Conservation (phyloP, 2,113 vertebrate species). For the Ciconia maguari region DNA sequence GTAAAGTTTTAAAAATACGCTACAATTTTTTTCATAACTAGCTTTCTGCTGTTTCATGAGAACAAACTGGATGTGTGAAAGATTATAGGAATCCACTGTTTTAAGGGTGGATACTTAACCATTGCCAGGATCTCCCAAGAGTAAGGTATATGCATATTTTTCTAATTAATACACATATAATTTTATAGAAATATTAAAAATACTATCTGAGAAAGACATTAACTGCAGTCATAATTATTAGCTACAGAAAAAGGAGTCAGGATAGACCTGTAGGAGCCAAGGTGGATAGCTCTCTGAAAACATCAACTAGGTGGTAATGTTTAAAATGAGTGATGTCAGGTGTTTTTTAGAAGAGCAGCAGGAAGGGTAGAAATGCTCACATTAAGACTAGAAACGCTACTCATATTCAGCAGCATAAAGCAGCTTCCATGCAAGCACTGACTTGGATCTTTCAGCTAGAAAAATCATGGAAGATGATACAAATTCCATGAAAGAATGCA, state of each 20-base stretch:
- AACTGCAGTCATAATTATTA: not conserved
- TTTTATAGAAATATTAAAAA: not conserved
- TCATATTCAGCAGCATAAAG: not conserved
- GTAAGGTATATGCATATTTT: not conserved
- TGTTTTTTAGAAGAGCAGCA: not conserved
- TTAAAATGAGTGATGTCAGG: not conserved
- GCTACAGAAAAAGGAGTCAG: not conserved
- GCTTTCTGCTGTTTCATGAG: not conserved
- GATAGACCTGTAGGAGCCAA: not conserved
- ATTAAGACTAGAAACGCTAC: not conserved
- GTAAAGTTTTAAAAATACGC: not conserved
- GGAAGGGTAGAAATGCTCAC: not conserved
- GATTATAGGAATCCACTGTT: not conserved
- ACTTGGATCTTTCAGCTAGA: not conserved
- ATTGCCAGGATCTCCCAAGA: not conserved
- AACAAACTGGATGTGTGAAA: not conserved
- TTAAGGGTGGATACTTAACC: not conserved
- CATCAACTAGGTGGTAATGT: not conserved
- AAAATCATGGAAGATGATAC: not conserved
- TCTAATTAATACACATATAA: not conserved
- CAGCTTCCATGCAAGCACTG: not conserved
- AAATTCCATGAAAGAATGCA: not conserved
- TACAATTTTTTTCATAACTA: not conserved
- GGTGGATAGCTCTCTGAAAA: not conserved
- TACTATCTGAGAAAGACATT: not conserved